Base-by-base conservation (phyloP, 2,113 vertebrate genomes). In the Phyllostomus hastatus region DNA sequence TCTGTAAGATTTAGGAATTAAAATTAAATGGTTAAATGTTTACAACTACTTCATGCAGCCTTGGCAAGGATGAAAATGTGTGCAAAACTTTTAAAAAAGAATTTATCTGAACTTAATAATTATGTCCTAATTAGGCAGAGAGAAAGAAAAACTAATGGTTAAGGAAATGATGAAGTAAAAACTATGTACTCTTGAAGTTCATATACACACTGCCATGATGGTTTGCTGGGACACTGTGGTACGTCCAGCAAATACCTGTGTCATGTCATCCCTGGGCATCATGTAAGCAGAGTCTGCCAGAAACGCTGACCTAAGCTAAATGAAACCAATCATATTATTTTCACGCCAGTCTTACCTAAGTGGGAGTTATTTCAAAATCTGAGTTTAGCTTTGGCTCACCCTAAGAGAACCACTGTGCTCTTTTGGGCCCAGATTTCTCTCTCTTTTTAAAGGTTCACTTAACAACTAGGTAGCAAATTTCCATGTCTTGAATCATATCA, bases 261-360 rank as follows among this genome's bases (percentile, higher is more conserved):
- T 73, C 90, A 46, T 57, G 88, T 88, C 48, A 94, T 38, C 15
- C 35, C 26, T 90, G n/a, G n/a, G 24, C 14, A 90, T 81, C 43
- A 46, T 75, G 57, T 94, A 78, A 92, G 46, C 43, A 88, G 24
- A 64, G 31, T 88, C 31, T 79, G 64, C 38, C 89, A 87, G 57
- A 89, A 35, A 93, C 76, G 48, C n/a, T 83, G 72, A 82, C 82
- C 41, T 66, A 92, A 78, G 43, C 33, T 81, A 87, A 96, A 90
- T 94, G 70, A 93, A 95, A 61, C 76, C 35, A 88, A 48, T 84
- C 38, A 19, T 73, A 72, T 59, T 66, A 80, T 90, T 80, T 82
- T 91, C 82, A 84, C 61, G 46, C n/a, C 26, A 38, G 11, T 95
- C 24, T 91, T 11, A 24, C 35, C 50, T 79, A 91, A 72, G 64